Percentiles rank a stretch among this genome's conserved stretches.
phyloP scores from a whole-genome alignment of 2,888 invertebrate species.

The Cosmia pyralina region DNA sequence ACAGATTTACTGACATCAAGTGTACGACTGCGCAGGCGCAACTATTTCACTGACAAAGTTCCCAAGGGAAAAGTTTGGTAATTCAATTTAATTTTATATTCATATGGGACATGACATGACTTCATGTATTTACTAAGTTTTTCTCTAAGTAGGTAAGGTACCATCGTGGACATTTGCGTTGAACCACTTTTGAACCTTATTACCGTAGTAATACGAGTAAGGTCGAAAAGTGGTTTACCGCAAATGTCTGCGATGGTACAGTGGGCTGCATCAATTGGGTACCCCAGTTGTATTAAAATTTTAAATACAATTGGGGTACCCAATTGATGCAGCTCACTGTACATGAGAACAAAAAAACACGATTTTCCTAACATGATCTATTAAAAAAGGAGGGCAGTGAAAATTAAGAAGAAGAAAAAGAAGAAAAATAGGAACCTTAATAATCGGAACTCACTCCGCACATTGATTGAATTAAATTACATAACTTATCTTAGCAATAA shows the following conservation, averaged over 20 bases:
- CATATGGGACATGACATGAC: neutral
- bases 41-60: conserved; percentile 37
- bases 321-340: too few species aligned
- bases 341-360: neutral
- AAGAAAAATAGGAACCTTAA: neutral
- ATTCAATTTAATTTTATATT: conserved; percentile 30
- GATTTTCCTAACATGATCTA: neutral
- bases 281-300: too few species aligned
- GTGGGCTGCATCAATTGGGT: too few species aligned
- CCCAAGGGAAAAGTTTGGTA: conserved; percentile 49
- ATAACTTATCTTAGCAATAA: neutral
- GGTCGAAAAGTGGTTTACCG: too few species aligned
- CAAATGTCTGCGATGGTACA: too few species aligned
- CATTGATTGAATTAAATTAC: neutral
- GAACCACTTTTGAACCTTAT: too few species aligned
- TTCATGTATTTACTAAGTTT: neutral
- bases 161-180: too few species aligned
- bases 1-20: conserved; percentile 70
- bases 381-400: neutral
- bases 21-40: conserved; percentile 22
- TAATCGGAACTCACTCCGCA: neutral
- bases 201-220: too few species aligned
- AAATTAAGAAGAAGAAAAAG: too few species aligned
- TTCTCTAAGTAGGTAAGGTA: neutral
- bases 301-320: too few species aligned